phyloP scores from a whole-genome alignment of 2,797 vertebrate genomes.

The Phataginus tricuspis region DNA sequence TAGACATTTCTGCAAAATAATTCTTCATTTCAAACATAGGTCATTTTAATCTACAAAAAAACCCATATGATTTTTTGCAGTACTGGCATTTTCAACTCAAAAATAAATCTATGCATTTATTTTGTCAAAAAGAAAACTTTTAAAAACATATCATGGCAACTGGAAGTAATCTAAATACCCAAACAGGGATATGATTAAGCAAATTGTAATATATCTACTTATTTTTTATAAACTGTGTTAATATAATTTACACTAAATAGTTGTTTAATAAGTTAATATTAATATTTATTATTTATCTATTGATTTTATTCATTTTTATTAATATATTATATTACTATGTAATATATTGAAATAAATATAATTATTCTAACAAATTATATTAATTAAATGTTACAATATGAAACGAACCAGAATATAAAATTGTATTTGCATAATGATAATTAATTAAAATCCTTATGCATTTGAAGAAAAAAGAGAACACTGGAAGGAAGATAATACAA shows the following conservation, averaged over 20 bases:
- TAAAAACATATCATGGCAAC: not conserved
- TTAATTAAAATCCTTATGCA: not conserved
- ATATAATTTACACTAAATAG: not conserved
- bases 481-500: not conserved
- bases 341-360: too few relatives aligned
- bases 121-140: not conserved
- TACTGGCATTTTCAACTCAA: not conserved
- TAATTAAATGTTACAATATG: not conserved
- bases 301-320: too few relatives aligned
- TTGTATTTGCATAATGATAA: not conserved
- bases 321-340: too few relatives aligned
- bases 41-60: not conserved
- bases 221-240: not conserved
- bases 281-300: too few relatives aligned
- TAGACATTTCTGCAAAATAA: not conserved
- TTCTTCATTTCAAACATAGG: not conserved
- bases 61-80: not conserved
- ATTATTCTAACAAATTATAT: too few relatives aligned
- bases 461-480: not conserved
- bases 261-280: too few relatives aligned
- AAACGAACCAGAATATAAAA: not conserved
- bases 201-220: not conserved
- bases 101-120: conserved; percentile 13
- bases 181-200: not conserved
- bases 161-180: not conserved